phyloP scores from a whole-genome alignment of 2,888 invertebrate species.

The Callinectes sapidus region DNA sequence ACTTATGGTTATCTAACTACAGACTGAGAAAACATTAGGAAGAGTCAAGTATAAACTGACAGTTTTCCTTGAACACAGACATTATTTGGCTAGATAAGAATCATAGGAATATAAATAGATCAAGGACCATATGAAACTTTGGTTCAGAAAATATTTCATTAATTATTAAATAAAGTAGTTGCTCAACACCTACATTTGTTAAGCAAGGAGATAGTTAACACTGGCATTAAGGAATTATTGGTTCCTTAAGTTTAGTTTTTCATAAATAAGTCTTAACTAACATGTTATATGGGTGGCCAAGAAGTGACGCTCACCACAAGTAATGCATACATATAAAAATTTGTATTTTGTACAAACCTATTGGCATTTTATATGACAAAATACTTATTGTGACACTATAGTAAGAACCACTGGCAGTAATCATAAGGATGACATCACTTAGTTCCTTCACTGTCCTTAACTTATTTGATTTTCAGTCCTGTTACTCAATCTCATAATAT shows the following conservation, averaged over 20 bases:
- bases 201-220: constrained; percentile 62
- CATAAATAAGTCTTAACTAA: constrained; percentile 67
- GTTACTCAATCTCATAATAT: constrained; percentile 56
- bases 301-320: constrained; percentile 55
- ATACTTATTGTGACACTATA: constrained; percentile 69
- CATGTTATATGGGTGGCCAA: constrained; percentile 52
- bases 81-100: constrained; percentile 65
- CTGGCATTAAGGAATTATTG: constrained; percentile 64
- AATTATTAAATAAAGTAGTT: constrained; percentile 50
- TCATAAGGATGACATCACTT: constrained; percentile 60
- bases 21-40: constrained; percentile 47
- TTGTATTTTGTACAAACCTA: constrained; percentile 68
- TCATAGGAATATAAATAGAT: constrained; percentile 67
- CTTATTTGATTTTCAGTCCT: constrained; percentile 63
- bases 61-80: constrained; percentile 52
- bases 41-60: constrained; percentile 57
- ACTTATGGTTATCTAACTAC: constrained; percentile 52
- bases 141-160: constrained; percentile 62
- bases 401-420: constrained; percentile 66
- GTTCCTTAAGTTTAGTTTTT: constrained; percentile 52
- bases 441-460: constrained; percentile 44
- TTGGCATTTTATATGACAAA: constrained; percentile 66
- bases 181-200: constrained; percentile 55
- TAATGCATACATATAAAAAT: constrained; percentile 65
- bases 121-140: constrained; percentile 65